These are phyloP conservation scores for Elgonia sp. DNA, from an alignment of 2,888 invertebrate genomes.

Conservation along the genomic window DNA sequence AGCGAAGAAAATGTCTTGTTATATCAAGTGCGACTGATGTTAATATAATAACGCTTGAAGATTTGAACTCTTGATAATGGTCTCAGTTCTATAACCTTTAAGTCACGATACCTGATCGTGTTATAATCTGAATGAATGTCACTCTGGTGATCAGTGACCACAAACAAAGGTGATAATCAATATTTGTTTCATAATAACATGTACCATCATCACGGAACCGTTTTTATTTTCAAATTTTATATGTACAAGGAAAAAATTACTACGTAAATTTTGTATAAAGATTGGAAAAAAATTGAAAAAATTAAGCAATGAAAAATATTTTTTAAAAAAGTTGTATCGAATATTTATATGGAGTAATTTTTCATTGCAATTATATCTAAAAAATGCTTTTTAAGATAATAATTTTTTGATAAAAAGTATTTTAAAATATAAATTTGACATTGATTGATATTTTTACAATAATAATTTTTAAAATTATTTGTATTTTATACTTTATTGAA, in stretches of 20 bases:
- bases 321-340: too few relatives aligned
- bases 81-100: constrained; percentile 28
- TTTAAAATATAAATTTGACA: too few relatives aligned
- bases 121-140: constrained; percentile 25
- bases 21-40: constrained; percentile 27
- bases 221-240: background rate
- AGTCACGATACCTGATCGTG: constrained; percentile 14
- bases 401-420: too few relatives aligned
- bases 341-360: too few relatives aligned
- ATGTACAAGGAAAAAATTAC: background rate
- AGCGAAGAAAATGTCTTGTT: background rate
- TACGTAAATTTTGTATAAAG: background rate
- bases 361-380: too few relatives aligned
- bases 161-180: constrained; percentile 37
- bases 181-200: constrained; percentile 26
- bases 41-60: constrained; percentile 6
- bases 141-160: constrained; percentile 35
- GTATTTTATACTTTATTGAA: too few relatives aligned
- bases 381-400: too few relatives aligned
- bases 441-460: too few relatives aligned
- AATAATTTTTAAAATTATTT: too few relatives aligned
- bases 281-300: background rate
- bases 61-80: constrained; percentile 30
- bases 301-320: background rate
- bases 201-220: background rate